phyloP scores from a whole-genome alignment of 1,140 invertebrate species.

The Calephelis virginiensis region DNA sequence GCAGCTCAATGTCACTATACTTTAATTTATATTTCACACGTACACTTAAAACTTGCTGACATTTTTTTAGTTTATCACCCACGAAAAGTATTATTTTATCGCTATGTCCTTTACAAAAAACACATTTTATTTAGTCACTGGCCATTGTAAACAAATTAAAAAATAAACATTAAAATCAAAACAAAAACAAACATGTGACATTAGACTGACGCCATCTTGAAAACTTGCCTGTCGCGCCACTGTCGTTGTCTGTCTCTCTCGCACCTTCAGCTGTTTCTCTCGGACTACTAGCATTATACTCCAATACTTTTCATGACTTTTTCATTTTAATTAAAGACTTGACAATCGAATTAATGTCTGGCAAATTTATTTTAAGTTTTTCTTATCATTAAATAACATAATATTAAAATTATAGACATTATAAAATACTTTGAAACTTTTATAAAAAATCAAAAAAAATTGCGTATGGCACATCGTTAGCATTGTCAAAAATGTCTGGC shows the following conservation, averaged over 20 bases:
- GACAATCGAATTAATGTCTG: no score
- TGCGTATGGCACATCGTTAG: no score
- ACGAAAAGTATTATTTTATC: constrained; percentile 26
- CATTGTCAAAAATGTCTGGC: no score
- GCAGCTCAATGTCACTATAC: constrained; percentile 14
- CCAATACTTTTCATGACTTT: no score
- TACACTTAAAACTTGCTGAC: constrained; percentile 23
- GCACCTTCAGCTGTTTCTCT: constrained; percentile 4
- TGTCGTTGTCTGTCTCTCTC: constrained; percentile 22
- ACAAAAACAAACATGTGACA: constrained; percentile 10
- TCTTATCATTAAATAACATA: no score
- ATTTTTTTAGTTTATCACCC: constrained; percentile 24
- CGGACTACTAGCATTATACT: no score
- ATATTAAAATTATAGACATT: no score
- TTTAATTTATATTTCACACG: constrained; percentile 23
- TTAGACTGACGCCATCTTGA: constrained; percentile 23
- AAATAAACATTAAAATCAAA: constrained; percentile 17
- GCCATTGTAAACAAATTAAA: constrained; percentile 17
- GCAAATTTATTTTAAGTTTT: no score
- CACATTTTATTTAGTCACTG: constrained; percentile 27
- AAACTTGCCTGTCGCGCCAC: not conserved
- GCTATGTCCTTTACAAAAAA: constrained; percentile 23
- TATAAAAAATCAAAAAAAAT: no score
- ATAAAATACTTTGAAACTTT: no score
- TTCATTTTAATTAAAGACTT: no score